These are phyloP conservation scores for Anguilla megastoma DNA, from an alignment of 2,797 vertebrate genomes.

Conservation along the genomic window DNA sequence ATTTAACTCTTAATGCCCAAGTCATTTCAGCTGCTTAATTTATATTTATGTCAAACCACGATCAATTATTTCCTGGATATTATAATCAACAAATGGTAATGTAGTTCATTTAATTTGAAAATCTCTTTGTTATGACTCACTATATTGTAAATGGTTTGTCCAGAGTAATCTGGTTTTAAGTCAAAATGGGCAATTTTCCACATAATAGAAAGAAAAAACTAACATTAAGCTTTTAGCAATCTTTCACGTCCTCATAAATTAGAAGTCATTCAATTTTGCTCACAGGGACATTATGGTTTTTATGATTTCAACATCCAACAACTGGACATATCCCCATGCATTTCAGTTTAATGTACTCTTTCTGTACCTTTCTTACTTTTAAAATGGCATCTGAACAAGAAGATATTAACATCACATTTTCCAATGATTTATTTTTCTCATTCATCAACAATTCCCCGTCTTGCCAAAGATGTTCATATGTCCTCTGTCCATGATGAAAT, in stretches of 20 bases:
- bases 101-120: conserved; percentile 29
- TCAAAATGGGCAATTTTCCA: conserved; percentile 31
- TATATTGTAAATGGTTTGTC: conserved; percentile 21
- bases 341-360: not conserved
- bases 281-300: conserved; percentile 13
- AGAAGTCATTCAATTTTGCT: not conserved
- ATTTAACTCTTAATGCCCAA: not conserved
- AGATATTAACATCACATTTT: not conserved
- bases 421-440: conserved; percentile 14
- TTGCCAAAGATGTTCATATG: not conserved
- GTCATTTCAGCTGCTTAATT: not conserved
- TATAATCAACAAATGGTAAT: conserved; percentile 22
- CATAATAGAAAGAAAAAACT: conserved; percentile 24
- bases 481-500: conserved; percentile 10
- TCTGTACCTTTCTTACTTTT: not conserved
- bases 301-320: conserved; percentile 11
- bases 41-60: not conserved
- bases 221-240: conserved; percentile 11
- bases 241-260: not conserved
- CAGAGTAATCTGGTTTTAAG: conserved; percentile 23
- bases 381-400: not conserved
- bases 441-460: conserved; percentile 4
- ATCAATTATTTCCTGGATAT: not conserved
- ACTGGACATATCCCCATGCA: not conserved
- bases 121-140: conserved; percentile 19